Evolutionary conservation across 2,113 vertebrate genomes (phyloP).

Genomic region (Rhea pennata): DNA sequence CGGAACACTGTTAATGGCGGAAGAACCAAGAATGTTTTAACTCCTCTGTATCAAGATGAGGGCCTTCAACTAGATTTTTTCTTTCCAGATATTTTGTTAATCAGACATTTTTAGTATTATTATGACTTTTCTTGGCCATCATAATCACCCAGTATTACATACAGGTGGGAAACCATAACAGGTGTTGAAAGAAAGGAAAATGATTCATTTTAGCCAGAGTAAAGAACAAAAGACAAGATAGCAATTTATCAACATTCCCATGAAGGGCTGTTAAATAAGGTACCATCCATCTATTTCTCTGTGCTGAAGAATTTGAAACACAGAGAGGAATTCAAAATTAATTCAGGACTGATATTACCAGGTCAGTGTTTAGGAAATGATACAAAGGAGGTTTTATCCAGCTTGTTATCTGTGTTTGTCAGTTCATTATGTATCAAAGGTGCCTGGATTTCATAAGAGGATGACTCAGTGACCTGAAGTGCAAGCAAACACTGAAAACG

Average conservation of each 20-base stretch:
- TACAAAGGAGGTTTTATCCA: constrained; percentile 58
- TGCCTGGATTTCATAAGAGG: constrained; percentile 58
- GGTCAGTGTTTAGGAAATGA: constrained; percentile 44
- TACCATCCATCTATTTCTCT: background rate
- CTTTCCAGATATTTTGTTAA: background rate
- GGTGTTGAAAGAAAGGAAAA: constrained; percentile 63
- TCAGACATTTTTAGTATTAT: background rate
- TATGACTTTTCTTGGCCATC: background rate
- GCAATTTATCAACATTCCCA: constrained; percentile 9
- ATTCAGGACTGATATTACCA: background rate
- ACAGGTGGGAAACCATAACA: constrained; percentile 24
- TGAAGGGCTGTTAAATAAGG: constrained; percentile 6
- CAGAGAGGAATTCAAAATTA: constrained; percentile 27
- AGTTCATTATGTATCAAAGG: constrained; percentile 61
- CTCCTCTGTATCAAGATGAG: background rate
- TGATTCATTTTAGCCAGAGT: constrained; percentile 1
- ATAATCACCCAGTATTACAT: background rate
- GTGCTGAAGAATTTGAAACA: constrained; percentile 33
- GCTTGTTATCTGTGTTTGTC: constrained; percentile 66
- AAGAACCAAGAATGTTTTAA: background rate
- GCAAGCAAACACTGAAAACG: constrained; percentile 61
- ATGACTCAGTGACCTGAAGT: constrained; percentile 64
- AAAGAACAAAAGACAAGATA: constrained; percentile 49
- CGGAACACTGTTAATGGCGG: background rate
- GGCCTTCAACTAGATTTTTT: background rate